Evolutionary conservation across 2,113 vertebrate species (phyloP).

Genomic region (Mormoops blainvillei): DNA sequence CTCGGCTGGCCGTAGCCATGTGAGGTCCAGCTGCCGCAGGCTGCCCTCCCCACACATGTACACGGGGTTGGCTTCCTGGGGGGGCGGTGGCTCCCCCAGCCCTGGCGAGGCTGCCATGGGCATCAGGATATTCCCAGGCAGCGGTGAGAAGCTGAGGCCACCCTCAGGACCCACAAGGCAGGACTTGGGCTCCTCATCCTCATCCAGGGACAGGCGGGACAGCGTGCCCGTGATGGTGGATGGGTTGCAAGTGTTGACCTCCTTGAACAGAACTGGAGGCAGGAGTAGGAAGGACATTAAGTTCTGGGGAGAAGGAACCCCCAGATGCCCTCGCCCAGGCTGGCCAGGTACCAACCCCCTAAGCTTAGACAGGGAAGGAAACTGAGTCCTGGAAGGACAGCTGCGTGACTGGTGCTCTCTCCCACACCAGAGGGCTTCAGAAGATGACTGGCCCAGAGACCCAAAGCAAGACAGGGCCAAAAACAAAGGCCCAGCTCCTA

Average conservation of each 20-base stretch:
- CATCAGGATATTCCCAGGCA: slow-evolving; percentile 96
- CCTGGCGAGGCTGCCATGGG: slow-evolving; percentile 90
- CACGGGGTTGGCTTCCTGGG: slow-evolving; percentile 90
- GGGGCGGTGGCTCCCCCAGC: slow-evolving; percentile 86
- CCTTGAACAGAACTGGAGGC: slow-evolving; percentile 94
- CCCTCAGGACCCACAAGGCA: slow-evolving; percentile 89
- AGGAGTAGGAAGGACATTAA: slow-evolving; percentile 18
- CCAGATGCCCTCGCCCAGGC: background rate
- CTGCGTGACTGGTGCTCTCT: background rate
- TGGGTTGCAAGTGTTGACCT: slow-evolving; percentile 96
- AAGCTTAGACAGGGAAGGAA: background rate
- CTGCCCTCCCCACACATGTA: slow-evolving; percentile 95
- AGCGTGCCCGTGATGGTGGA: slow-evolving; percentile 97
- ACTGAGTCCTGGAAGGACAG: background rate
- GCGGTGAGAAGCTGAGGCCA: slow-evolving; percentile 90
- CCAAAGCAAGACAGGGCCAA: background rate
- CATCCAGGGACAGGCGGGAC: slow-evolving; percentile 96
- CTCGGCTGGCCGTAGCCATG: slow-evolving; percentile 86
- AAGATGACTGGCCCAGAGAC: background rate
- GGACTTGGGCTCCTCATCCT: slow-evolving; percentile 93
- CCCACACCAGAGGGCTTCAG: background rate
- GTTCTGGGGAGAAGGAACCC: background rate
- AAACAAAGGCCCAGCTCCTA: background rate
- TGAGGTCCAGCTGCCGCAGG: slow-evolving; percentile 84
- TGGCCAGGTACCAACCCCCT: background rate